Base-by-base conservation (phyloP, 2,797 vertebrate species). In the Paguma larvata region DNA sequence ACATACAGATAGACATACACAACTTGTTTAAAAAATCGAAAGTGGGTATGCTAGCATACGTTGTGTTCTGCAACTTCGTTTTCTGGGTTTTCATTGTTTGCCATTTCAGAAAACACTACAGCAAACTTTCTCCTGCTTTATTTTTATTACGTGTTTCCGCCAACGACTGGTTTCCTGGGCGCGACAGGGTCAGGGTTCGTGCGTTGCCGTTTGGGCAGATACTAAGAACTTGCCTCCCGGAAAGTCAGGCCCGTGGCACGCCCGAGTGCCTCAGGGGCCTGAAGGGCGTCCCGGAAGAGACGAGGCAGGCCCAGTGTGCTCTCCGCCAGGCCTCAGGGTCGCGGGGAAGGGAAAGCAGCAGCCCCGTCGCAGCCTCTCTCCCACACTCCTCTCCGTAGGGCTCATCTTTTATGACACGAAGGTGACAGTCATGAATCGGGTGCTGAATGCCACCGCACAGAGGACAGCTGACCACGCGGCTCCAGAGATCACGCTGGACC, bases 381-480 rank as follows among this genome's bases (percentile, higher is more conserved):
- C 88, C 46, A 46, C 5, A 1, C 90, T 80, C 88, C 18, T 95
- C 86, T 51, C 1, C 82, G 18, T 97, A 99, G 99, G 99, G 48
- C 98, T 99, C 65, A 99, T 99, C 98, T 99, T 99, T 89, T 99
- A 99, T 12, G 99, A 99, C 99, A 99, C 99, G 1, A 99, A 99
- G 98, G 99, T 99, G 93, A 99, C 99, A 0, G 99, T 99, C 65
- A 99, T 99, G 99, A 99, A 99, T 98, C 98, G 99, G 91, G 99
- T 99, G 53, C 98, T 99, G 88, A 99, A 99, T 0, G 99, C 99
- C 91, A 99, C 99, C 0, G 99, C 99, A 46, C 99, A 99, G 98
- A 99, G 99, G 93, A 99, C 99, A 0, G 99, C 99, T 0, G 99
- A 99, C 97, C 99, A 99, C 0, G 99, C 99, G 0, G 99, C 99